Conservation (phyloP, 2,888 invertebrate species). For the Mesorhabditis spiculigera region DNA sequence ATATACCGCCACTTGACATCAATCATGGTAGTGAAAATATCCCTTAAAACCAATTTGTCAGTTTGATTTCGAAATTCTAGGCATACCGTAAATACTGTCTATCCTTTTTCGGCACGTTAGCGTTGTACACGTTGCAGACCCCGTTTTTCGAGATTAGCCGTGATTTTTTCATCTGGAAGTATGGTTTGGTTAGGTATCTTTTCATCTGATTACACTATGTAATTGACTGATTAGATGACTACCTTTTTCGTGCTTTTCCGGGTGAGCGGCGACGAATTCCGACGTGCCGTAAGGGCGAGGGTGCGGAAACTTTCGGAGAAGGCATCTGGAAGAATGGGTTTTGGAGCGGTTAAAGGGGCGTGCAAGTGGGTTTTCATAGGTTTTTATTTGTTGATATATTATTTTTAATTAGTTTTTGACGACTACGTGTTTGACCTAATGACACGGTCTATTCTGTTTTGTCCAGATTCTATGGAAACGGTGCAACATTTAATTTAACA, state of each 20-base stretch:
- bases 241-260: conserved; percentile 35
- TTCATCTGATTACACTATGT: neutral
- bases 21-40: conserved; percentile 88
- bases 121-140: conserved; percentile 93
- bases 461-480: no score
- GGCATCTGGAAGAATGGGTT: conserved; percentile 14
- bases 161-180: conserved; percentile 65
- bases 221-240: no score
- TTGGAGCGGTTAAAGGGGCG: no score
- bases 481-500: no score
- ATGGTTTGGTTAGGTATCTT: neutral
- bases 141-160: conserved; percentile 95
- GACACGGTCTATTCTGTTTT: no score
- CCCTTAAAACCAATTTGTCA: conserved; percentile 60
- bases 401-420: no score
- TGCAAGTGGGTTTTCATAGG: no score
- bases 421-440: no score
- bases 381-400: no score
- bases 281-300: conserved; percentile 36
- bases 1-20: conserved; percentile 96
- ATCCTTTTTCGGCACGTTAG: conserved; percentile 69
- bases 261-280: conserved; percentile 39
- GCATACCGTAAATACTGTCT: conserved; percentile 37
- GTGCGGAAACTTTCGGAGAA: conserved; percentile 38
- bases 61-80: neutral